Percentiles rank a stretch among this genome's conserved stretches.
These are phyloP conservation scores for Phylloscopus collybita DNA, from an alignment of 2,797 vertebrate species.

Conservation along the genomic window DNA sequence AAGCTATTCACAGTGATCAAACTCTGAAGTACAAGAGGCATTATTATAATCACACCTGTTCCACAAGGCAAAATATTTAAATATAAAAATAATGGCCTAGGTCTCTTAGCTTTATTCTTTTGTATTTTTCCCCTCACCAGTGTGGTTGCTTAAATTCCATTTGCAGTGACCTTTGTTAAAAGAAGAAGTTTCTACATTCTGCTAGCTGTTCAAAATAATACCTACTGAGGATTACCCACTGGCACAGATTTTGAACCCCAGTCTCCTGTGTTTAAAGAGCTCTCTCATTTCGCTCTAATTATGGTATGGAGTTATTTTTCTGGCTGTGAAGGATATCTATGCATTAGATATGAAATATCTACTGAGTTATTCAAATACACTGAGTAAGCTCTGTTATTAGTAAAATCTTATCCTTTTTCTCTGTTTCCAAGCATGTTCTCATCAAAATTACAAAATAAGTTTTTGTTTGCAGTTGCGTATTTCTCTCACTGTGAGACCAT, in stretches of 20 bases:
- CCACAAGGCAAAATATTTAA: slow-evolving; percentile 1
- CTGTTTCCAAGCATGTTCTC: not conserved
- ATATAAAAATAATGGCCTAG: not conserved
- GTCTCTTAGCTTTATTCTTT: not conserved
- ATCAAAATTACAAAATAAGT: not conserved
- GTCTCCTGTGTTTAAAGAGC: not conserved
- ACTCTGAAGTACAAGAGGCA: not conserved
- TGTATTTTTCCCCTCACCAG: not conserved
- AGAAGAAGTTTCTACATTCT: not conserved
- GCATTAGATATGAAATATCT: not conserved
- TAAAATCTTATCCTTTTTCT: not conserved
- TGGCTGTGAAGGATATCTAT: not conserved
- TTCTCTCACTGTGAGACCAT: not conserved
- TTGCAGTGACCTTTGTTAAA: slow-evolving; percentile 16
- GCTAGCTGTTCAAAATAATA: not conserved
- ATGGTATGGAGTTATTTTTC: not conserved
- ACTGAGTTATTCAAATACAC: not conserved
- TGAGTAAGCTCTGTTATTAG: not conserved
- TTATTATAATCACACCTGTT: slow-evolving; percentile 9
- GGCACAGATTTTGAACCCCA: not conserved
- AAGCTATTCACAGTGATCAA: not conserved
- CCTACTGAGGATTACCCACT: not conserved
- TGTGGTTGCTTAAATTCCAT: slow-evolving; percentile 15
- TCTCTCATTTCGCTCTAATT: not conserved
- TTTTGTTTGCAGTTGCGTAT: not conserved